phyloP scores from a whole-genome alignment of 1,140 invertebrate genomes.

The Meloidogyne hapla region DNA sequence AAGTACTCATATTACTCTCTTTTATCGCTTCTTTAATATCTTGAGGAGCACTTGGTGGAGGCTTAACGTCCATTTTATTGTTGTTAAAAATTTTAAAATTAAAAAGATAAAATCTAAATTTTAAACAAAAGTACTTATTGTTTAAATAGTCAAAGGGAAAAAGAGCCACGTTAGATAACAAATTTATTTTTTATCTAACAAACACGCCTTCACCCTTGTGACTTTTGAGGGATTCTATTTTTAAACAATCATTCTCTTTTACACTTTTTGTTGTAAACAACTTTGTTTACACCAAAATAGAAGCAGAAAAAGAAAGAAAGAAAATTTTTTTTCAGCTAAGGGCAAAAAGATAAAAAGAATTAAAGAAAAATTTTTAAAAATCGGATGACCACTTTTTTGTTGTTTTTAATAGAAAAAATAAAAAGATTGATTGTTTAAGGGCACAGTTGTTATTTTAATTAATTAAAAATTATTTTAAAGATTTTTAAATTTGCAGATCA shows the following conservation, averaged over 20 bases:
- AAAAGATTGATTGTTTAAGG: neutral
- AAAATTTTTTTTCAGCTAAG: neutral
- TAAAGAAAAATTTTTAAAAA: too few species aligned
- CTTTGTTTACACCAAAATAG: neutral
- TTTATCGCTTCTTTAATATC: neutral
- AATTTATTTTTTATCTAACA: neutral
- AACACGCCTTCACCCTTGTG: neutral
- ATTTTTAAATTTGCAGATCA: neutral
- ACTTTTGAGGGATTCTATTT: neutral
- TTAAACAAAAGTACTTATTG: neutral
- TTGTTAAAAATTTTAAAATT: neutral
- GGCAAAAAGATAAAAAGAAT: too few species aligned
- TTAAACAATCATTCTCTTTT: neutral
- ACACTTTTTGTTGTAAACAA: constrained; percentile 6
- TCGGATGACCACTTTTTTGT: too few species aligned
- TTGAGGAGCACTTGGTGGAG: neutral
- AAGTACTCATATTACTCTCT: neutral
- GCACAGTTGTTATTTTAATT: neutral
- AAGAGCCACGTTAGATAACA: neutral
- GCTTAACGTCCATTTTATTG: neutral
- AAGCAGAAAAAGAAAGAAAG: neutral
- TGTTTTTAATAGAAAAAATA: too few species aligned
- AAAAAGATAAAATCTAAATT: neutral
- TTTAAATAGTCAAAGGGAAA: neutral
- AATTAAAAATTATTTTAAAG: neutral